Percentiles rank a stretch among this genome's conserved stretches.
phyloP scores from a whole-genome alignment of 2,797 vertebrate genomes.

The Chaetophractus vellerosus region DNA sequence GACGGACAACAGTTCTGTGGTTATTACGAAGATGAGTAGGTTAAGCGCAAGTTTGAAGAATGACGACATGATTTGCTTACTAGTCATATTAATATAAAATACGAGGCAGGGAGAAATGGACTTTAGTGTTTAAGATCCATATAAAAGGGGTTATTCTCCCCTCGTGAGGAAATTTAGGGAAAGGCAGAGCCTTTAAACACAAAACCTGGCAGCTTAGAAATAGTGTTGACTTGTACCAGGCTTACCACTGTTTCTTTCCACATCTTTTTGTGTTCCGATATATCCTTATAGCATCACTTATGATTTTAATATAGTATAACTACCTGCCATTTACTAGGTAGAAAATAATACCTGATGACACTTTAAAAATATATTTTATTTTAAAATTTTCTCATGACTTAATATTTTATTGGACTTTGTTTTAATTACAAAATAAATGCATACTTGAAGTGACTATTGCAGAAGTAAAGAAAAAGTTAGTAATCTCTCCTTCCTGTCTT shows the following conservation, averaged over 20 bases:
- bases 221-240: background rate
- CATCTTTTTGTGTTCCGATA: background rate
- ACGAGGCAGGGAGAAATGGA: background rate
- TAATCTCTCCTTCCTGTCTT: background rate
- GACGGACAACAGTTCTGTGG: constrained; percentile 22
- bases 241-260: background rate
- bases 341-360: background rate
- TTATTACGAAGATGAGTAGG: constrained; percentile 28
- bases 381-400: background rate
- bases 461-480: background rate
- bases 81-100: constrained; percentile 33
- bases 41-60: constrained; percentile 49
- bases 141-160: background rate
- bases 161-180: constrained; percentile 38
- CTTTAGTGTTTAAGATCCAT: constrained; percentile 2
- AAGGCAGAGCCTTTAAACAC: background rate
- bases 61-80: constrained; percentile 71
- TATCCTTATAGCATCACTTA: background rate
- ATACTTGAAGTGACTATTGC: background rate
- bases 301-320: background rate
- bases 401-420: background rate
- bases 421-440: constrained; percentile 17
- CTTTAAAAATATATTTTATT: background rate
- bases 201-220: background rate
- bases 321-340: background rate